These are phyloP conservation scores for Mantis religiosa DNA, from an alignment of 2,888 invertebrate genomes.

Conservation along the genomic window DNA sequence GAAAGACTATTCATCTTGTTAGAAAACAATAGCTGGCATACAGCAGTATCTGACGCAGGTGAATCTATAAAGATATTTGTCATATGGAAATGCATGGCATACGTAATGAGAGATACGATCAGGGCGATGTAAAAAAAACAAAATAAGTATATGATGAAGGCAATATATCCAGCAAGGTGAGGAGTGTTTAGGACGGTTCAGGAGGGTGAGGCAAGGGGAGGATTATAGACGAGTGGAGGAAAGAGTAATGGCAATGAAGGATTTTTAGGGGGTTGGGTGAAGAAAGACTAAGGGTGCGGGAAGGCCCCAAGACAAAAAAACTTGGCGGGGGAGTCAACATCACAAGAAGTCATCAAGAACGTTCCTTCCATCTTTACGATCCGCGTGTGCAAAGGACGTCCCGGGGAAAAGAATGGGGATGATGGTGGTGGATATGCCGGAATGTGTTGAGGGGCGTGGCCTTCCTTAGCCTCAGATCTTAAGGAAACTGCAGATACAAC, in stretches of 20 bases:
- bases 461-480: neutral
- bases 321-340: neutral
- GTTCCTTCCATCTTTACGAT: constrained; percentile 11
- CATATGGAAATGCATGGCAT: neutral
- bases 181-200: neutral
- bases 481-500: neutral
- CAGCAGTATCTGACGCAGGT: neutral
- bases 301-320: neutral
- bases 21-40: neutral
- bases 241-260: neutral
- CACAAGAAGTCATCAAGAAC: constrained; percentile 19
- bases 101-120: neutral
- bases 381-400: constrained; percentile 4
- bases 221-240: neutral
- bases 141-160: neutral
- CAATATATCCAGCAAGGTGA: neutral
- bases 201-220: neutral
- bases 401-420: neutral
- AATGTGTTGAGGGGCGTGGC: neutral
- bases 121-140: neutral
- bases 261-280: neutral
- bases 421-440: neutral
- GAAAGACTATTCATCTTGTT: neutral
- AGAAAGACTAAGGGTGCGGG: neutral
- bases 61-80: neutral